Evolutionary conservation across 2,113 vertebrate genomes (phyloP).

Genomic region (Saimiri boliviensis): DNA sequence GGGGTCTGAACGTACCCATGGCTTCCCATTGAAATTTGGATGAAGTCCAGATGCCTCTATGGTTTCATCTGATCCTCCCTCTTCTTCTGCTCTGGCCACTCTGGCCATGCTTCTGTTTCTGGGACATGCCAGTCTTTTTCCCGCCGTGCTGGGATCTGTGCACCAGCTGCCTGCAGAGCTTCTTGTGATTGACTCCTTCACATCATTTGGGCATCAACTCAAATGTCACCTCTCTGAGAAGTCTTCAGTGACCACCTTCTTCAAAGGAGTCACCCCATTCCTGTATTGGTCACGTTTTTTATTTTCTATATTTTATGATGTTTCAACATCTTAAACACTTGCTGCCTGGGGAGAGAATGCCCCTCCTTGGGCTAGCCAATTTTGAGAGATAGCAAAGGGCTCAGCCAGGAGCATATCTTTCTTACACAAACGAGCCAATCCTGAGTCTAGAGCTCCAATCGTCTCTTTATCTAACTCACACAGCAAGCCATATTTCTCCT

Average conservation of each 20-base stretch:
- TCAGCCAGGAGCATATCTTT: background rate
- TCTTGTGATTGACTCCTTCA: background rate
- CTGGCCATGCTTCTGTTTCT: background rate
- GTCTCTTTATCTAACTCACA: background rate
- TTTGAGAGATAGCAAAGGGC: background rate
- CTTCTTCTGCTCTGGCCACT: background rate
- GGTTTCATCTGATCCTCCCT: background rate
- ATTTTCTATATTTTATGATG: background rate
- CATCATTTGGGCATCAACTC: background rate
- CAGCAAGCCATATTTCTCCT: background rate
- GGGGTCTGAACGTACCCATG: background rate
- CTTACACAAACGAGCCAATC: background rate
- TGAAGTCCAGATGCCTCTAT: background rate
- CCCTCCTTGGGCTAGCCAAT: background rate
- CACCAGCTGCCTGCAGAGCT: background rate
- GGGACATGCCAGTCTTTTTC: background rate
- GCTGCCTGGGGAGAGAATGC: background rate
- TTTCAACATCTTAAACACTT: background rate
- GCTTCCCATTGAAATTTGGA: background rate
- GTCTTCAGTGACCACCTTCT: background rate
- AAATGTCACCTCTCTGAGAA: background rate
- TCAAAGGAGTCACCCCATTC: background rate
- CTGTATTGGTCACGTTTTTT: background rate
- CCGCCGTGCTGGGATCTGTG: background rate
- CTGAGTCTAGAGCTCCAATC: background rate